A percentile compares a stretch with the other conserved stretches of the same genome.
phyloP scores from a whole-genome alignment of 2,113 vertebrate species.

The Nanorana parkeri region DNA sequence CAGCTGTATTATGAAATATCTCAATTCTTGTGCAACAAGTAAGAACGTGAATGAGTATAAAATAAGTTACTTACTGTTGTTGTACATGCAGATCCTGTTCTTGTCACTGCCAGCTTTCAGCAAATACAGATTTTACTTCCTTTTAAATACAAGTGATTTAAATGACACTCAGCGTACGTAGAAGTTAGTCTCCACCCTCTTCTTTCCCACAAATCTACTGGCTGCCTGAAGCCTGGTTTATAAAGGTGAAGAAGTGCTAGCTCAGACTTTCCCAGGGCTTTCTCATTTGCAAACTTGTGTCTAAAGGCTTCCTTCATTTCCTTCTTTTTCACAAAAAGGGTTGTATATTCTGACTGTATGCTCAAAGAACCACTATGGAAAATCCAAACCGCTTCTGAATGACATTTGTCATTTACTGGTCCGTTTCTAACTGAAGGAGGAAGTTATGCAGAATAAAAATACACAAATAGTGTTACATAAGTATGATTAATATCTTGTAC shows the following conservation, averaged over 20 bases:
- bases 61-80: neutral
- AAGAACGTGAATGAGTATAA: neutral
- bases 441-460: too few species aligned
- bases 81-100: neutral
- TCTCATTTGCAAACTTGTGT: neutral
- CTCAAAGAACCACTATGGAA: neutral
- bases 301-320: too few species aligned
- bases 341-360: neutral
- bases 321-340: neutral
- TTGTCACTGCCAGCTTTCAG: neutral
- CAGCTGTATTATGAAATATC: neutral
- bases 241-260: neutral
- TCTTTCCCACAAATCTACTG: neutral
- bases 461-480: too few species aligned
- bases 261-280: neutral
- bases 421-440: too few species aligned
- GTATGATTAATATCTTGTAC: too few species aligned
- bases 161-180: constrained; percentile 1
- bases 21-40: neutral
- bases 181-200: constrained; percentile 20
- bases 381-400: too few species aligned
- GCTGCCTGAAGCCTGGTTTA: neutral
- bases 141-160: constrained; percentile 6
- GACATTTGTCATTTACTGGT: too few species aligned
- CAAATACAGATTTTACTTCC: constrained; percentile 29